These are phyloP conservation scores for Drosophila pullipes DNA, from an alignment of 2,888 invertebrate genomes.

Conservation along the genomic window DNA sequence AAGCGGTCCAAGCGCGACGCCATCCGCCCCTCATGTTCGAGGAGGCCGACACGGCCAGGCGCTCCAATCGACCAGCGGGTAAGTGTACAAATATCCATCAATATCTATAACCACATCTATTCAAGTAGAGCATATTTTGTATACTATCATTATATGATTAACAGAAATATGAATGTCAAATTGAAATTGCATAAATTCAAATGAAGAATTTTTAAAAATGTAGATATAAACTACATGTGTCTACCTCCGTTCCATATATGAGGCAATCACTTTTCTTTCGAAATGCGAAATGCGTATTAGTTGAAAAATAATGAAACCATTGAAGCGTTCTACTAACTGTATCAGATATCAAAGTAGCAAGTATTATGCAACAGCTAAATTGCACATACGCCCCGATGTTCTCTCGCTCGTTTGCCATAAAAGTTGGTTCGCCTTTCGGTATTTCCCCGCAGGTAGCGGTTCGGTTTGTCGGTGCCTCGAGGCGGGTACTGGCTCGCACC, in stretches of 20 bases:
- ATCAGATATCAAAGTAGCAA: slow-evolving; percentile 2
- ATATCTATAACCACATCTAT: not conserved
- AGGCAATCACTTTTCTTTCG: not conserved
- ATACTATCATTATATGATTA: not conserved
- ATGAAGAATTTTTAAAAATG: not conserved
- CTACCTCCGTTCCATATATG: not conserved
- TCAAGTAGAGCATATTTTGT: not conserved
- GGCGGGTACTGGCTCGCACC: slow-evolving; percentile 69
- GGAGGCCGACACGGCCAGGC: slow-evolving; percentile 89
- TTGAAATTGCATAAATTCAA: not conserved
- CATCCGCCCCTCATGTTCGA: slow-evolving; percentile 89
- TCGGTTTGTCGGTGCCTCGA: slow-evolving; percentile 13
- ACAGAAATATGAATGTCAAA: not conserved
- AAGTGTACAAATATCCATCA: slow-evolving; percentile 83
- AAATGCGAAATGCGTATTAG: not conserved
- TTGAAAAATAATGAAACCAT: not conserved
- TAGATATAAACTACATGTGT: not conserved
- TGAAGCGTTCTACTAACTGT: slow-evolving; percentile 17
- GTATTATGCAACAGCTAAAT: slow-evolving; percentile 40
- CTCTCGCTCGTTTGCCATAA: slow-evolving; percentile 1
- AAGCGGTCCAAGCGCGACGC: slow-evolving; percentile 84
- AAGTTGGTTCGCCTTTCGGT: slow-evolving; percentile 11
- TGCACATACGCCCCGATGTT: slow-evolving; percentile 69
- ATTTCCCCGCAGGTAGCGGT: slow-evolving; percentile 46
- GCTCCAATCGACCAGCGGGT: slow-evolving; percentile 89